These are phyloP conservation scores for Enhydra lutris DNA, from an alignment of 2,113 vertebrate species.

Conservation along the genomic window DNA sequence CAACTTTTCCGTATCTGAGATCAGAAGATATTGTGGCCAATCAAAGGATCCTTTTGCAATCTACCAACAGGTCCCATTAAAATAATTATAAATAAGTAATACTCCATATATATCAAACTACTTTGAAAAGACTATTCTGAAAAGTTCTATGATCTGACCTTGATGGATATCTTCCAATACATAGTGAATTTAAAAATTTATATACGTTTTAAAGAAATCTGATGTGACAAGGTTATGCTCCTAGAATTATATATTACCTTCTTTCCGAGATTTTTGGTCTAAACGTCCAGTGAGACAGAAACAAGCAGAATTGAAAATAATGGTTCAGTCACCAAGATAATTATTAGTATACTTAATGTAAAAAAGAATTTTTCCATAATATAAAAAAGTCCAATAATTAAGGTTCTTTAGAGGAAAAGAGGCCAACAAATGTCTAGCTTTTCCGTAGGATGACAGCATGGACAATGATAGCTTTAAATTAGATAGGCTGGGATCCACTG, in stretches of 20 bases:
- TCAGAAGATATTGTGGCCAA: not conserved
- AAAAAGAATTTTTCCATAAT: conserved; percentile 27
- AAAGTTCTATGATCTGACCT: not conserved
- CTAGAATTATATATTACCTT: conserved; percentile 29
- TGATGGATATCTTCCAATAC: conserved; percentile 44
- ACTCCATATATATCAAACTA: not conserved
- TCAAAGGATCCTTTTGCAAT: not conserved
- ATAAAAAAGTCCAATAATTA: conserved; percentile 16
- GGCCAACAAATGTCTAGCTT: not conserved
- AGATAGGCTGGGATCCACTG: not conserved
- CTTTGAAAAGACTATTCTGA: not conserved
- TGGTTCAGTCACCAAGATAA: conserved; percentile 21
- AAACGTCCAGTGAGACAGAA: conserved; percentile 51
- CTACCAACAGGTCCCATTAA: not conserved
- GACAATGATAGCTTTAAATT: not conserved
- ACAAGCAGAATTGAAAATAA: conserved; percentile 52
- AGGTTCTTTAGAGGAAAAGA: not conserved
- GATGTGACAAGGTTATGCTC: conserved; percentile 28
- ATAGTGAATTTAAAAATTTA: conserved; percentile 39
- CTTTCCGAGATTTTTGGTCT: conserved; percentile 29
- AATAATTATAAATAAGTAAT: not conserved
- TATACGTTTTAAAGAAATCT: conserved; percentile 17
- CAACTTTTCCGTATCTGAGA: not conserved
- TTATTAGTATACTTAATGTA: conserved; percentile 4
- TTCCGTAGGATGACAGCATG: not conserved